Conservation (phyloP, 1,140 invertebrate species). For the Caerostris darwini region DNA sequence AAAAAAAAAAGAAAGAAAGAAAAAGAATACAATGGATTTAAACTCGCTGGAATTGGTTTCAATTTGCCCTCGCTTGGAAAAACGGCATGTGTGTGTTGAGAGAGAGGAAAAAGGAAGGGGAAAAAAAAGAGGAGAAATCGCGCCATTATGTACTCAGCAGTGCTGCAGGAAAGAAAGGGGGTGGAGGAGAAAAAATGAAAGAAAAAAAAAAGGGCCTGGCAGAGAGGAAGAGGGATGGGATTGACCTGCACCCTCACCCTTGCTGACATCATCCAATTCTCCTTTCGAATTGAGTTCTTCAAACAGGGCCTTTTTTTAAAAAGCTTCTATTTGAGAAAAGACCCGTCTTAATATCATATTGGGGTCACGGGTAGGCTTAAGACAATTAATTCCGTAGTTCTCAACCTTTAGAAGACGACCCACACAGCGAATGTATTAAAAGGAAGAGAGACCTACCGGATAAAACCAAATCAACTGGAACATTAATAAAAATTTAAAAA, state of each 20-base stretch:
- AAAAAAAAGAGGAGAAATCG: constrained; percentile 27
- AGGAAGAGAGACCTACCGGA: too few relatives aligned
- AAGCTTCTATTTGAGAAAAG: background rate
- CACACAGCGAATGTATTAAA: too few relatives aligned
- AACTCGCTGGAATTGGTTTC: constrained; percentile 49
- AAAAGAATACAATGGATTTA: constrained; percentile 61
- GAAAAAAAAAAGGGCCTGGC: background rate
- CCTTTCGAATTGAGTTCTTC: background rate
- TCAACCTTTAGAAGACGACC: too few relatives aligned
- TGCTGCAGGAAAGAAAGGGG: background rate
- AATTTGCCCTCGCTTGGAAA: constrained; percentile 24
- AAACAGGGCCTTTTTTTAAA: background rate
- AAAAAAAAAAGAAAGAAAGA: too few relatives aligned
- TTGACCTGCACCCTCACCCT: constrained; percentile 43
- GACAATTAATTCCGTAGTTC: too few relatives aligned
- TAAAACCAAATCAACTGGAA: too few relatives aligned
- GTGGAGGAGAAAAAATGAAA: background rate
- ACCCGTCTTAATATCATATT: too few relatives aligned
- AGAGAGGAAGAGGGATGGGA: background rate
- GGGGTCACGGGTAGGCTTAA: too few relatives aligned
- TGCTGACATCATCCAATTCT: constrained; percentile 8
- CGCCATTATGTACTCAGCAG: background rate
- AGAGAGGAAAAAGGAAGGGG: background rate
- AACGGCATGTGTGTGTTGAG: background rate
- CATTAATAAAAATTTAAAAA: too few relatives aligned